phyloP scores from a whole-genome alignment of 2,113 vertebrate species.

The Geothlypis trichas region DNA sequence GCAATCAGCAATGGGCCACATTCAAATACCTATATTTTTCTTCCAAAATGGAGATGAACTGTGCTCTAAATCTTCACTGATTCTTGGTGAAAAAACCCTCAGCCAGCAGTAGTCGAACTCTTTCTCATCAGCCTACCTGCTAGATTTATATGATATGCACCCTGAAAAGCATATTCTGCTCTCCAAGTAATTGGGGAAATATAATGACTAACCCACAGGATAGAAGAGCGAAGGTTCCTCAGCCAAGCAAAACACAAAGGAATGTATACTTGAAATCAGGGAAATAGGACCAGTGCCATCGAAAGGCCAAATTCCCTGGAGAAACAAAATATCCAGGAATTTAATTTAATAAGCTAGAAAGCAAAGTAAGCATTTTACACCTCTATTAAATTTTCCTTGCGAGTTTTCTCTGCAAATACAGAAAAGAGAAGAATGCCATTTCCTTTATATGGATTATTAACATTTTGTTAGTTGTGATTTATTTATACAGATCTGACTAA shows the following conservation, averaged over 20 bases:
- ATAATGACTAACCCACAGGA: background rate
- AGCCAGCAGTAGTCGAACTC: background rate
- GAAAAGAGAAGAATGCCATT: background rate
- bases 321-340: conserved; percentile 26
- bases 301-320: background rate
- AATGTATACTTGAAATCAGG: conserved; percentile 10
- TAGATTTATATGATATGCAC: background rate
- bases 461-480: conserved; percentile 55
- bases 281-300: background rate
- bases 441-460: conserved; percentile 47
- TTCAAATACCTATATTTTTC: background rate
- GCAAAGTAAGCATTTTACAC: conserved; percentile 63
- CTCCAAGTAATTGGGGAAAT: background rate
- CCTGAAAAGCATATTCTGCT: background rate
- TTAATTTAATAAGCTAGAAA: conserved; percentile 49
- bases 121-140: background rate
- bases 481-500: conserved; percentile 57
- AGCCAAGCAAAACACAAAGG: conserved; percentile 39
- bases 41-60: background rate
- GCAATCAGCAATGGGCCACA: background rate
- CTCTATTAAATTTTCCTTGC: conserved; percentile 39
- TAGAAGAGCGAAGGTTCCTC: background rate
- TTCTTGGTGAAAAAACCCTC: background rate
- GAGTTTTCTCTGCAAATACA: conserved; percentile 41
- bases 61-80: background rate